Evolutionary conservation across 2,113 vertebrate species (phyloP).

Genomic region (Peromyscus polionotus): DNA sequence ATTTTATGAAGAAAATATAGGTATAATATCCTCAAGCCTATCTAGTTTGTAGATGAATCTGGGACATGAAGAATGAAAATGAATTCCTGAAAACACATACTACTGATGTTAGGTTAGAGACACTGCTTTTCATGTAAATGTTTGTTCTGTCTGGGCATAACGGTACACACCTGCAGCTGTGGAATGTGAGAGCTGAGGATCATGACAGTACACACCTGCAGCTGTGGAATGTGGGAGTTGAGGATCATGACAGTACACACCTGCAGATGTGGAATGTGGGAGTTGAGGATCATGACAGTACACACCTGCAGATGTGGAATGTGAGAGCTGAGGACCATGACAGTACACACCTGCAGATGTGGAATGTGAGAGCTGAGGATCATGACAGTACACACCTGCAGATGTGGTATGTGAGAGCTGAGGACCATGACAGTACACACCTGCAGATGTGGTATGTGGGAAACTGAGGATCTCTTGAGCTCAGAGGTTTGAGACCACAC

Average conservation of each 20-base stretch:
- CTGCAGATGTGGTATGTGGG: not conserved
- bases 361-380: too few relatives aligned
- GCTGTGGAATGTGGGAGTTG: not conserved
- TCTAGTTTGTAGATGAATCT: slow-evolving; percentile 19
- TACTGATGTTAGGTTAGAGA: not conserved
- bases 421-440: too few relatives aligned
- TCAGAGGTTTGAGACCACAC: not conserved
- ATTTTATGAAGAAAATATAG: slow-evolving; percentile 27
- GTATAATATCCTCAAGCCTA: not conserved
- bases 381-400: too few relatives aligned
- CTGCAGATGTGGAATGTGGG: too few relatives aligned
- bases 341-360: too few relatives aligned
- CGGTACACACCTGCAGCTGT: not conserved
- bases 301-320: not conserved
- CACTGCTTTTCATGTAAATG: not conserved
- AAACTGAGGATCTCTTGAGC: not conserved
- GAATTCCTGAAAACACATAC: slow-evolving; percentile 7
- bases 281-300: too few relatives aligned
- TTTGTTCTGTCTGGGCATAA: not conserved
- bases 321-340: too few relatives aligned
- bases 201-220: not conserved
- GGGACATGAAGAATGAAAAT: slow-evolving; percentile 11
- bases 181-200: not conserved
- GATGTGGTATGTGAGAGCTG: too few relatives aligned
- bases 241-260: too few relatives aligned